These are phyloP conservation scores for Montipora capricornis DNA, from an alignment of 64 coral and sea anemone genomes.

Conservation along the genomic window DNA sequence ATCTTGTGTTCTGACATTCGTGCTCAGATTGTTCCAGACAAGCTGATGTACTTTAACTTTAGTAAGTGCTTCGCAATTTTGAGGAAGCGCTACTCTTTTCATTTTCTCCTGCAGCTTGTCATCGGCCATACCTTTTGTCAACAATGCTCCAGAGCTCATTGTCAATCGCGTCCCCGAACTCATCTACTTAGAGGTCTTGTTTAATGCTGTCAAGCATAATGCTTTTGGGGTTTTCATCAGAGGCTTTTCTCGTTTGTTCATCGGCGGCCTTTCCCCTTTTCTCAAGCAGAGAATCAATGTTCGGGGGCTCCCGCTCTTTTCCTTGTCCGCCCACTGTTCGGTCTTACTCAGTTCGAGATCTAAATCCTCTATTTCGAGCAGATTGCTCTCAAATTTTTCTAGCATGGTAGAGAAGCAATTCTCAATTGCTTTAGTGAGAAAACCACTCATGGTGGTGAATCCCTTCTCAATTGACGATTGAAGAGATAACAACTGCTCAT, in stretches of 20 bases:
- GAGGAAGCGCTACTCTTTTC: background rate
- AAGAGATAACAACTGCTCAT: conserved; percentile 1
- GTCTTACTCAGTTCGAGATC: background rate
- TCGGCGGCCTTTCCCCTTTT: background rate
- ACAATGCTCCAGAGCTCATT: conserved; percentile 25
- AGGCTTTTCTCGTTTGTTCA: background rate
- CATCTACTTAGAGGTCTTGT: conserved; percentile 51
- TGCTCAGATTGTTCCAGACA: conserved; percentile 34
- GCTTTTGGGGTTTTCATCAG: background rate
- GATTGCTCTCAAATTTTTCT: background rate
- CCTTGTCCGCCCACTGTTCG: background rate
- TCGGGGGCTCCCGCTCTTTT: background rate
- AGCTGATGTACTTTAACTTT: conserved; percentile 38
- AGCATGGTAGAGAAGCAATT: background rate
- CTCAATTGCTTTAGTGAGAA: background rate
- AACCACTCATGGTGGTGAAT: background rate
- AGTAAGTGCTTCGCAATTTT: background rate
- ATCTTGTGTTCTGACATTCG: conserved; percentile 33
- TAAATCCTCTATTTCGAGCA: background rate
- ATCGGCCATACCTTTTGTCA: conserved; percentile 14
- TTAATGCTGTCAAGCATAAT: conserved; percentile 35
- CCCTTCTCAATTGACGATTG: background rate
- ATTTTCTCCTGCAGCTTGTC: conserved; percentile 16
- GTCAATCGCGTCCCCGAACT: conserved; percentile 4
- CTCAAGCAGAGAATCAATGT: background rate